Conservation (phyloP, 2,888 invertebrate genomes). For the Serripes groenlandicus region DNA sequence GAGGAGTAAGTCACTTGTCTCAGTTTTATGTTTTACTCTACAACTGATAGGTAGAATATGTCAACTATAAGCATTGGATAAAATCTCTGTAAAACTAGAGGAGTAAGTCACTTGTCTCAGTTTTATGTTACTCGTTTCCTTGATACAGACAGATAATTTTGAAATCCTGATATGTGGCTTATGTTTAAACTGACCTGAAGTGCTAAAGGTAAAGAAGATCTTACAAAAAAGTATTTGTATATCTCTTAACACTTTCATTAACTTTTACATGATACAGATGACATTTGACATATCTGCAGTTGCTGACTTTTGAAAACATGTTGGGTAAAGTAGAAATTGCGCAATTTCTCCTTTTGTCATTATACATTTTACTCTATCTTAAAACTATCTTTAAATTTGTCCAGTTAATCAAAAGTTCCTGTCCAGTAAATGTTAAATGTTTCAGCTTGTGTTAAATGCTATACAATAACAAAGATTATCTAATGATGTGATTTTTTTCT, state of each 20-base stretch:
- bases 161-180: too few relatives aligned
- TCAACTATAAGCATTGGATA: slow-evolving; percentile 88
- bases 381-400: neutral
- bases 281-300: neutral
- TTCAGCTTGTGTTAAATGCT: neutral
- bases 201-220: too few relatives aligned
- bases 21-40: slow-evolving; percentile 79
- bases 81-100: slow-evolving; percentile 71
- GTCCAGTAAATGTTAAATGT: neutral
- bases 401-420: neutral
- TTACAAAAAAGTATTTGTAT: too few relatives aligned
- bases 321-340: neutral
- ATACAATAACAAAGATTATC: neutral
- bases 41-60: slow-evolving; percentile 80
- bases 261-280: too few relatives aligned
- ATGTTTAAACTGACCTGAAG: too few relatives aligned
- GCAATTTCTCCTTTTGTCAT: neutral
- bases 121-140: neutral
- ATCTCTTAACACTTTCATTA: too few relatives aligned
- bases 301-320: neutral
- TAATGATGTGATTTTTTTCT: neutral
- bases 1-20: too few relatives aligned
- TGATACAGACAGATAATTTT: too few relatives aligned
- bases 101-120: slow-evolving; percentile 67
- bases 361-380: neutral